phyloP scores from a whole-genome alignment of 2,113 vertebrate genomes.

The Boulengeromyrus knoepffleri region DNA sequence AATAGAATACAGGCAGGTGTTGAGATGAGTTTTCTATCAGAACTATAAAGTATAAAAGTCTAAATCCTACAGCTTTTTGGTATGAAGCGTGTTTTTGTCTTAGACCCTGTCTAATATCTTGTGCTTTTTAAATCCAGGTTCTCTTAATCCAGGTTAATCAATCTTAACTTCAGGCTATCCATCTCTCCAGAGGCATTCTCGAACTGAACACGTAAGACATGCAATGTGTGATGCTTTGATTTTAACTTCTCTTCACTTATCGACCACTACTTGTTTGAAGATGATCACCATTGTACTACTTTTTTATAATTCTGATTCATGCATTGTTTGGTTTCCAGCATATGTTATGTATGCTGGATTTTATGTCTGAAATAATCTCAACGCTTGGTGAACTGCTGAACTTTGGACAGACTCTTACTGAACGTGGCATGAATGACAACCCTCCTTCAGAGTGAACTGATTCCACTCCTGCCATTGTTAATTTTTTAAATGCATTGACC shows the following conservation, averaged over 20 bases:
- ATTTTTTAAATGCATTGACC: background rate
- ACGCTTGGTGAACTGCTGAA: background rate
- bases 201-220: constrained; percentile 30
- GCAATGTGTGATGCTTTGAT: constrained; percentile 19
- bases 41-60: constrained; percentile 34
- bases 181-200: constrained; percentile 31
- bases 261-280: background rate
- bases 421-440: background rate
- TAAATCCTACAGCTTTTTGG: constrained; percentile 33
- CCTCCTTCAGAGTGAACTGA: background rate
- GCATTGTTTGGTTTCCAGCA: background rate
- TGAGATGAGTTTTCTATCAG: constrained; percentile 28
- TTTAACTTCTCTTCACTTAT: background rate
- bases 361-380: background rate
- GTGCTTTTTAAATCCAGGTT: constrained; percentile 62
- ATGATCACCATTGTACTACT: background rate
- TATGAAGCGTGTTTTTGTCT: constrained; percentile 17
- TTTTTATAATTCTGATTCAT: background rate
- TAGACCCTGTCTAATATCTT: constrained; percentile 35
- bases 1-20: constrained; percentile 5
- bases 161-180: constrained; percentile 63
- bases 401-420: background rate
- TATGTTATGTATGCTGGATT: background rate
- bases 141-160: constrained; percentile 64
- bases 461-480: background rate